Evolutionary conservation across 2,113 vertebrate species (phyloP).

Genomic region (Heliornis fulica): DNA sequence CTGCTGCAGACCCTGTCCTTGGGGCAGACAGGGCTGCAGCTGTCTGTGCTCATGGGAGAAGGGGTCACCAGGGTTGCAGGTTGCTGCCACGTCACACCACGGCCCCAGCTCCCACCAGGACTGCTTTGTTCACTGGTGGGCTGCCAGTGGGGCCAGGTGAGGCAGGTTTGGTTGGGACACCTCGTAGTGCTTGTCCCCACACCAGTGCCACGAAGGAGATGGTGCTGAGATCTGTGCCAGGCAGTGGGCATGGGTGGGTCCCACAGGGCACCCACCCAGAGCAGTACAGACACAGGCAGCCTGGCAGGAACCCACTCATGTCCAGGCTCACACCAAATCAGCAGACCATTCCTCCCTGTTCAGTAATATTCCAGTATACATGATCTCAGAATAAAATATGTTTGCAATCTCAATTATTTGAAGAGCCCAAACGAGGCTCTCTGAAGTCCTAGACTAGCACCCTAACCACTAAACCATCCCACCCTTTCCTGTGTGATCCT

Average conservation of each 20-base stretch:
- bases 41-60: fast-evolving
- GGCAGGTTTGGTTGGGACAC: not conserved
- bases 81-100: not conserved
- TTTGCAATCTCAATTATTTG: not conserved
- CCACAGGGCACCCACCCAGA: fast-evolving
- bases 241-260: not conserved
- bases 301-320: fast-evolving
- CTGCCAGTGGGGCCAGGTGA: not conserved
- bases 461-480: conserved; percentile 17
- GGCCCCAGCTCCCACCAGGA: fast-evolving
- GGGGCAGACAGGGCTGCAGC: not conserved
- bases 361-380: not conserved
- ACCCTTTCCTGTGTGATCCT: conserved; percentile 50
- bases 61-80: not conserved
- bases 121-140: no score
- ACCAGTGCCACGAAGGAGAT: not conserved
- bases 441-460: conserved; percentile 17
- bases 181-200: fast-evolving
- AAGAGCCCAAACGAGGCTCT: not conserved
- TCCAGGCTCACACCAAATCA: not conserved
- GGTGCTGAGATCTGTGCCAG: fast-evolving
- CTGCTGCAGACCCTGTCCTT: not conserved
- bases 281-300: not conserved
- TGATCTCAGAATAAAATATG: not conserved
- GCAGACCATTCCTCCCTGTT: not conserved